phyloP scores from a whole-genome alignment of 2,888 invertebrate genomes.

The Gymnosoma rotundatum region DNA sequence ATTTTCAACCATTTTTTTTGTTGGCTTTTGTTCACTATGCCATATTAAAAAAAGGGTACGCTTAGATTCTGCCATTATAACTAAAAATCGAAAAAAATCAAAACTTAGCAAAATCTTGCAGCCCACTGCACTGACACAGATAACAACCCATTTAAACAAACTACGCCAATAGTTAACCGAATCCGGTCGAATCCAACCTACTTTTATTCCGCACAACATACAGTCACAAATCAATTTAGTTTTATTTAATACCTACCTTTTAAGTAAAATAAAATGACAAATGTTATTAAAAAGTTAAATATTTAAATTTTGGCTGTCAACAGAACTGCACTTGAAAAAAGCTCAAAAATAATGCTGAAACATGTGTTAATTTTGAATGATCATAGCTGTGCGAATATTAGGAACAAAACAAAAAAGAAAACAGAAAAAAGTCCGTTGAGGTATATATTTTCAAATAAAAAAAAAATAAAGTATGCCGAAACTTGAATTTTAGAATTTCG shows the following conservation, averaged over 20 bases:
- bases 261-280: neutral
- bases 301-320: neutral
- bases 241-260: slow-evolving; percentile 36
- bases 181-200: too few relatives aligned
- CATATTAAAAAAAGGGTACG: neutral
- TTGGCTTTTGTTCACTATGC: neutral
- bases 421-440: too few relatives aligned
- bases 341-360: too few relatives aligned
- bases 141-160: neutral
- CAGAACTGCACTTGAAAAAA: too few relatives aligned
- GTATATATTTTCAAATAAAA: too few relatives aligned
- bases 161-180: neutral
- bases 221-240: slow-evolving; percentile 5
- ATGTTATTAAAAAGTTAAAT: slow-evolving; percentile 6
- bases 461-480: too few relatives aligned
- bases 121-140: neutral
- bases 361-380: too few relatives aligned
- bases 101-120: neutral
- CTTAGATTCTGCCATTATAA: neutral
- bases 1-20: too few relatives aligned
- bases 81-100: neutral
- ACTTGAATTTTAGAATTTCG: too few relatives aligned
- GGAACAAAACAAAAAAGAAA: too few relatives aligned
- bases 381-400: too few relatives aligned
- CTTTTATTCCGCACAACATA: neutral